Base-by-base conservation (phyloP, 2,797 vertebrate genomes). In the Karalla daura region DNA sequence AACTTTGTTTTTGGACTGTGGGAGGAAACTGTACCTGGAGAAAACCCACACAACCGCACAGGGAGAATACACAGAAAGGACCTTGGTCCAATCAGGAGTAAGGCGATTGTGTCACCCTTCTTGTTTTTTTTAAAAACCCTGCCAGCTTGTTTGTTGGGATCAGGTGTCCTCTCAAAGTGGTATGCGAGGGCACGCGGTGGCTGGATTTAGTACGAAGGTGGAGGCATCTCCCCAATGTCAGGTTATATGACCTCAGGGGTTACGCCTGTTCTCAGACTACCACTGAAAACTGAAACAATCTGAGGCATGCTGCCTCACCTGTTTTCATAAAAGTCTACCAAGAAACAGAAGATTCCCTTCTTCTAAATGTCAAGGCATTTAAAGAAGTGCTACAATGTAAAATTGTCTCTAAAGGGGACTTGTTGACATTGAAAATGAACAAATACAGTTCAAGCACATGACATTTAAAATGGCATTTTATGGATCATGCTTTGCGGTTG, bases 301-400 rank as follows among this genome's bases (percentile, higher is more conserved):
- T 72, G 37, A 28, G 61, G 51, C 46, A 60, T 76, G 52, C 41
- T 28, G 35, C 28, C 27, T 80, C 68, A 74, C 51, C 73, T 66
- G 69, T 56, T 82, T 78, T 59, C 25, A 45, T 66, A 59, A 70
- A 77, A 53, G 39, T 51, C 40, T 10, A 12, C 36, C 15, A 49
- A 60, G 52, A 46, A 60, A 56, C 45, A 45, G 36, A 37, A 50
- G 53, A 78, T 66, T 65, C 47, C 47, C 61, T 65, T 78, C 39
- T 70, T n/a, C n/a, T 83, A 89, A 90, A 91, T 90, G 88, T 90
- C 88, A 86, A 84, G 83, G 40, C 81, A 81, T 88, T 89, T 86
- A 76, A 71, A 87, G 77, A 58, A 55, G 43, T 33, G 62, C 62
- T 49, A 35, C 67, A 56, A 83, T 80, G 78, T 85, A 50, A 80